phyloP scores from a whole-genome alignment of 2,113 vertebrate genomes.

The Dipodomys merriami region DNA sequence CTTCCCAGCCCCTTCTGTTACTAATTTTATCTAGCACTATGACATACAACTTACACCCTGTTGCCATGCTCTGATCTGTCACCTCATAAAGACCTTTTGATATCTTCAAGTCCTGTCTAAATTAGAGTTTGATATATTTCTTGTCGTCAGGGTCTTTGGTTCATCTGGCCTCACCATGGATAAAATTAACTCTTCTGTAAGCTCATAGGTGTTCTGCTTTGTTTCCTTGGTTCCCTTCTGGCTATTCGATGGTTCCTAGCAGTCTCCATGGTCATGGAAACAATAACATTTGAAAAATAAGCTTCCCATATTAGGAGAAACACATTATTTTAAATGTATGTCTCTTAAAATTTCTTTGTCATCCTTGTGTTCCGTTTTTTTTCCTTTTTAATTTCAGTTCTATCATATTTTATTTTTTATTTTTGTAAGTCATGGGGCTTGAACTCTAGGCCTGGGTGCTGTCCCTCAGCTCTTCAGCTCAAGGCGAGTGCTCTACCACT shows the following conservation, averaged over 20 bases:
- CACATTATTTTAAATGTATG: background rate
- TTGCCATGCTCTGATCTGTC: background rate
- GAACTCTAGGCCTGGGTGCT: too few species aligned
- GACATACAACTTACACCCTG: background rate
- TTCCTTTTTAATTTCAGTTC: background rate
- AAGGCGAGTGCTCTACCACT: too few species aligned
- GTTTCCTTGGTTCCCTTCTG: constrained; percentile 8
- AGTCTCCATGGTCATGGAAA: background rate
- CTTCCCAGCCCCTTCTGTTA: background rate
- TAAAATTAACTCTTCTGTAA: background rate
- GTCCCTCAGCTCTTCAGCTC: too few species aligned
- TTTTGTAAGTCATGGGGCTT: too few species aligned
- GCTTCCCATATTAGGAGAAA: background rate
- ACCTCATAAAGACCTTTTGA: background rate
- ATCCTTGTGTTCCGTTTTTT: background rate
- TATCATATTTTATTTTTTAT: background rate
- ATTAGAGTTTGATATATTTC: background rate
- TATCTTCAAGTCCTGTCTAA: background rate
- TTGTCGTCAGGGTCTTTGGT: background rate
- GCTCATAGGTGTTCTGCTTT: background rate
- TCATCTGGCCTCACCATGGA: background rate
- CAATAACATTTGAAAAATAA: background rate
- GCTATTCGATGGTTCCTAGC: background rate
- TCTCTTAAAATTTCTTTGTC: constrained; percentile 5
- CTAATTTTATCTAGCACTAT: background rate